A percentile compares a stretch with the other conserved stretches of the same genome.
Evolutionary conservation across 1,140 invertebrate genomes (phyloP).

Genomic region (Eriosoma lanigerum): DNA sequence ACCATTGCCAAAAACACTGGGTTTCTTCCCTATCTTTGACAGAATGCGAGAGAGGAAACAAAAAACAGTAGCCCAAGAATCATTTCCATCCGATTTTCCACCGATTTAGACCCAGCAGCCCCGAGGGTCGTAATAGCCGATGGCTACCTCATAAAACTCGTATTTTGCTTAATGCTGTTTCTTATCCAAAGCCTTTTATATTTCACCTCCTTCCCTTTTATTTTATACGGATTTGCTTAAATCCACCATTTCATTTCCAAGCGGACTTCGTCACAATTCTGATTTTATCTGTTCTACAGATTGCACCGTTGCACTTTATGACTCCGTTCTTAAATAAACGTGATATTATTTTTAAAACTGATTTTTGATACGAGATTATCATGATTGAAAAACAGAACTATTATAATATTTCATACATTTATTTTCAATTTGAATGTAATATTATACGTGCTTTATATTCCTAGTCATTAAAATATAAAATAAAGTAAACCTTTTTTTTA

Average conservation of each 20-base stretch:
- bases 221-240: conserved; percentile 43
- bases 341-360: not conserved
- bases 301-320: conserved; percentile 21
- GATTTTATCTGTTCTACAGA: conserved; percentile 21
- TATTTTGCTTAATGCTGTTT: conserved; percentile 49
- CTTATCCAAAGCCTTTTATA: conserved; percentile 37
- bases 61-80: conserved; percentile 38
- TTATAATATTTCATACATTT: not conserved
- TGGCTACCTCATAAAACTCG: conserved; percentile 51
- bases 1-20: conserved; percentile 35
- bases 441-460: not conserved
- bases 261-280: conserved; percentile 4
- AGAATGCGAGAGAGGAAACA: conserved; percentile 7
- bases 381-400: not conserved
- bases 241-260: conserved; percentile 38
- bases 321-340: not conserved
- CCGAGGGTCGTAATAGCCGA: conserved; percentile 46
- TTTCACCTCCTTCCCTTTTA: not conserved
- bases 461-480: too few species aligned
- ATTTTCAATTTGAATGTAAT: not conserved
- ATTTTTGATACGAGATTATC: conserved; percentile 2
- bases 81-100: conserved; percentile 46
- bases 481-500: too few species aligned
- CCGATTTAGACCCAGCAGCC: conserved; percentile 42
- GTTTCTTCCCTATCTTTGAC: not conserved